A percentile compares a stretch with the other conserved stretches of the same genome.
These are phyloP conservation scores for Triplophysa rosa DNA, from an alignment of 2,113 vertebrate species.

Conservation along the genomic window DNA sequence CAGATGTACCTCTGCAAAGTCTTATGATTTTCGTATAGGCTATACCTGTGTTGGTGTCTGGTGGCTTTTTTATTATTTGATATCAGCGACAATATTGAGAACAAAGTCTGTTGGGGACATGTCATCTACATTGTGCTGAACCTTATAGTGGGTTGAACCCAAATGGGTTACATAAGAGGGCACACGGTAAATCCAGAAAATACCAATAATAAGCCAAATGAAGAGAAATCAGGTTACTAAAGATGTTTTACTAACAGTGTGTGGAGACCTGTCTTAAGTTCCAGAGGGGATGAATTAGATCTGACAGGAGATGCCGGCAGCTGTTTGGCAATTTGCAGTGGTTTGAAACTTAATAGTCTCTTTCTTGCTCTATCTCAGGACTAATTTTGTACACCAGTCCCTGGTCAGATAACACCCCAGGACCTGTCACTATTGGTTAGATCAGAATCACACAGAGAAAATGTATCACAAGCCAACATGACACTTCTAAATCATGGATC, in stretches of 20 bases:
- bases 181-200: neutral
- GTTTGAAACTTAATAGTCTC: constrained; percentile 73
- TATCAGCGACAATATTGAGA: neutral
- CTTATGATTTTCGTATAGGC: too few relatives aligned
- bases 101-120: too few relatives aligned
- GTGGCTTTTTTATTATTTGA: neutral
- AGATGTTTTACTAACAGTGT: constrained; percentile 5
- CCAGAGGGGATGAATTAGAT: constrained; percentile 71
- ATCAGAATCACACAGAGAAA: constrained; percentile 33
- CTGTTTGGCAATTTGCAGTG: constrained; percentile 74
- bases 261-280: neutral
- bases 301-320: constrained; percentile 71
- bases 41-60: neutral
- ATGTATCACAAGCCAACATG: constrained; percentile 18
- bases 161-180: neutral
- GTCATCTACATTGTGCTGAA: neutral
- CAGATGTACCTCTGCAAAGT: too few relatives aligned
- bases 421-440: constrained; percentile 56
- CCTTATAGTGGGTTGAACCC: neutral
- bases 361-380: constrained; percentile 53
- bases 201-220: neutral
- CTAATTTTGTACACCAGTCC: constrained; percentile 57
- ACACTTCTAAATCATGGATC: constrained; percentile 15
- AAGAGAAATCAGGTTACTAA: neutral
- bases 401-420: constrained; percentile 49